Conservation (phyloP, 2,113 vertebrate species). For the Felis catus region DNA sequence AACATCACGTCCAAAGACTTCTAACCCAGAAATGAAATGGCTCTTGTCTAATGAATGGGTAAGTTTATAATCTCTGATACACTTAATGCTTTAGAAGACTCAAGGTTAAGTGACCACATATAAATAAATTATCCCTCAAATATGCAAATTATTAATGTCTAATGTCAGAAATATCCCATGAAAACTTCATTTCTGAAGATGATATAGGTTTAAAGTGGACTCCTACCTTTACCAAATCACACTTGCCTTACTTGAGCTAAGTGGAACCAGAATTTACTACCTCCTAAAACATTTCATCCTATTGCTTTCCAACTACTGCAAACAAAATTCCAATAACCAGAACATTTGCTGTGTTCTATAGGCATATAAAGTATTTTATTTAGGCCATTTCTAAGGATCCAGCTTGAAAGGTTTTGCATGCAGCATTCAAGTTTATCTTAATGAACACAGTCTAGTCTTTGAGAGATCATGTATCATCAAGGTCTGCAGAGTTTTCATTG, state of each 20-base stretch:
- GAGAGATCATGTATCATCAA: conserved; percentile 90
- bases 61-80: conserved; percentile 10
- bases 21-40: conserved; percentile 33
- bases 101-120: conserved; percentile 1
- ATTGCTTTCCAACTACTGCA: conserved; percentile 38
- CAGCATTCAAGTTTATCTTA: conserved; percentile 46
- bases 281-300: conserved; percentile 44
- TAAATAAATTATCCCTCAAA: background rate
- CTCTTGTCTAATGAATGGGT: background rate
- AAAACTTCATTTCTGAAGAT: conserved; percentile 27
- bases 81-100: background rate
- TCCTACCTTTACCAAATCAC: background rate
- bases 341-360: conserved; percentile 42
- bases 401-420: conserved; percentile 49
- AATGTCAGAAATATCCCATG: conserved; percentile 16
- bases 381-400: conserved; percentile 45
- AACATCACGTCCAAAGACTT: background rate
- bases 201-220: conserved; percentile 13
- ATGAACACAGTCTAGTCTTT: conserved; percentile 46
- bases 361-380: conserved; percentile 63
- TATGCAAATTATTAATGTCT: conserved; percentile 30
- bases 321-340: conserved; percentile 25
- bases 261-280: background rate
- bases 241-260: conserved; percentile 8
- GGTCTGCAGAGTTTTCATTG: conserved; percentile 87